Evolutionary conservation across 2,888 invertebrate species (phyloP), one percentile per base, ranked within the genome.

Genomic region (Apotomis turbidana): DNA sequence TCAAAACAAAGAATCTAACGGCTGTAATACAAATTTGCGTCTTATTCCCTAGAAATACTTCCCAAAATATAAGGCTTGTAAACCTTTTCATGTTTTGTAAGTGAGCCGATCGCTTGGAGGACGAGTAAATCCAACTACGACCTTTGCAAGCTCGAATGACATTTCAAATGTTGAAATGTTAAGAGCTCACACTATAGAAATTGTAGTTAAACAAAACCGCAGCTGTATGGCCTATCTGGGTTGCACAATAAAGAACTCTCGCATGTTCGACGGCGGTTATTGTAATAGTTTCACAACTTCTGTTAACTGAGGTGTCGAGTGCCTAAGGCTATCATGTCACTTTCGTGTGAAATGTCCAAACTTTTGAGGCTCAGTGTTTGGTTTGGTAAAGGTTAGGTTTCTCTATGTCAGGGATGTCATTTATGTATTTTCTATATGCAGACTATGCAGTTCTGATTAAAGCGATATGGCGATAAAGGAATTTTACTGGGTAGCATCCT

Each of bases 111-210:
- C 6, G 41, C 41, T 76, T 75, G 79, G 81, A 81, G 80, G 81
- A 78, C 80, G 78, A 78, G 68, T 46, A 44, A 70, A 76, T 75
- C 75, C 73, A 77, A 59, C 54, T 46, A 12, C 80, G 84, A 84
- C 85, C 85, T 85, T 85, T 84, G 74, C 71, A 63, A 74, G 76
- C 70, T 76, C 71, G 68, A 70, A 74, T 83, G 83, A 78, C 80
- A 85, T 84, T 84, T 84, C 78, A 78, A 79, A 62, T 72, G 51
- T 63, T 58, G 72, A 68, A 74, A 74, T 70, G 76, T 78, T 80
- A 78, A 76, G 71, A 75, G 68, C 74, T 76, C 74, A 75, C 75
- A 77, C 76, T 75, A 73, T 74, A 75, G 75, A 79, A 79, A 79
- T 78, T 71, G 71, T 74, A 68, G 76, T 75, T 77, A 75, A 76